phyloP scores from a whole-genome alignment of 2,113 vertebrate species.

The Tylochromis polylepis region DNA sequence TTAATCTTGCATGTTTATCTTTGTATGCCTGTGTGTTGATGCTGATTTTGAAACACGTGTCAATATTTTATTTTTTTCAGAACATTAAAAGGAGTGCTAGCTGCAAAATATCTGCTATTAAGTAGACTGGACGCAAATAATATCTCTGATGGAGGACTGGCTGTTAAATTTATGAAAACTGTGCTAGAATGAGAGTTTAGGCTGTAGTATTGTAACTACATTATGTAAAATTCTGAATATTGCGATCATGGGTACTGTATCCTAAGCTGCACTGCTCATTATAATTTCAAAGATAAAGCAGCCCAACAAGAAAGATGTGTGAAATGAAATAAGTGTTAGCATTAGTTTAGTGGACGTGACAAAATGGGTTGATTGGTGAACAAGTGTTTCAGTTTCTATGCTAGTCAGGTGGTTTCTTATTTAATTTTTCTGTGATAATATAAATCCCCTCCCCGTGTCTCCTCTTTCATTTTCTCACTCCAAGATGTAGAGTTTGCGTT shows the following conservation, averaged over 20 bases:
- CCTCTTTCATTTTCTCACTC: not conserved
- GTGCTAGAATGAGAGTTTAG: not conserved
- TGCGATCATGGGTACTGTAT: slow-evolving; percentile 29
- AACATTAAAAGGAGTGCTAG: not conserved
- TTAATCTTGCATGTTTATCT: not conserved
- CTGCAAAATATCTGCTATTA: slow-evolving; percentile 12
- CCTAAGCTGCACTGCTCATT: slow-evolving; percentile 17
- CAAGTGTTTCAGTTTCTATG: not conserved
- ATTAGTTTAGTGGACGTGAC: not conserved
- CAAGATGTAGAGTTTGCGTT: not conserved
- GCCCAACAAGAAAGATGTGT: not conserved
- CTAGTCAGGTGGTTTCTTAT: not conserved
- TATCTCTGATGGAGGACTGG: slow-evolving; percentile 10
- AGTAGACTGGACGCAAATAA: slow-evolving; percentile 6
- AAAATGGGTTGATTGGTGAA: not conserved
- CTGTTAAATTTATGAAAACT: slow-evolving; percentile 8
- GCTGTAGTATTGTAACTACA: not conserved
- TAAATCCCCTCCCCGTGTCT: not conserved
- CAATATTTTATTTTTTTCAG: not conserved
- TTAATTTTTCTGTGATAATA: not conserved
- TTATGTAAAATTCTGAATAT: slow-evolving; percentile 29
- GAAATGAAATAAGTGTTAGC: not conserved
- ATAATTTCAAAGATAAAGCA: slow-evolving; percentile 9
- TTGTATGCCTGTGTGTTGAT: not conserved
- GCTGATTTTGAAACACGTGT: not conserved